These are phyloP conservation scores for Prietella phreatophila DNA, from an alignment of 2,113 vertebrate species.

Conservation along the genomic window DNA sequence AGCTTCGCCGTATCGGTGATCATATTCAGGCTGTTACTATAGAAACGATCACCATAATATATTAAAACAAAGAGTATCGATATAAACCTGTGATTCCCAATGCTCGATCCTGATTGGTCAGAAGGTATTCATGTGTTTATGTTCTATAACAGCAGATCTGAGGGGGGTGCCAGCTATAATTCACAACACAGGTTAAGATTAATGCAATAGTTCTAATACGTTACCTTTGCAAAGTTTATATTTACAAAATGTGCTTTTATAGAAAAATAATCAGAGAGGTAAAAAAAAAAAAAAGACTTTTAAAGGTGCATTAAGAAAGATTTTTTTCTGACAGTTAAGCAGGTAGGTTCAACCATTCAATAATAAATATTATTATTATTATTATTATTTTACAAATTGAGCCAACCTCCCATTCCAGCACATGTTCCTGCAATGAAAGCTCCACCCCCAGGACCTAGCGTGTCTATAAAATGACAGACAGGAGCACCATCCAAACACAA, in stretches of 20 bases:
- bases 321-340: not conserved
- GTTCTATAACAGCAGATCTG: not conserved
- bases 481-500: not conserved
- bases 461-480: not conserved
- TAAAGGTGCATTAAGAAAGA: not conserved
- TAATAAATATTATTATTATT: too few species aligned
- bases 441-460: not conserved
- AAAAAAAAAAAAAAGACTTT: not conserved
- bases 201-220: too few species aligned
- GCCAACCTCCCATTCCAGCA: not conserved
- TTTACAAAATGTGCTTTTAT: too few species aligned
- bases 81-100: not conserved
- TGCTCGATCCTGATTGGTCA: not conserved
- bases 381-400: not conserved
- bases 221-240: too few species aligned
- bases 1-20: not conserved
- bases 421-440: not conserved
- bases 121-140: too few species aligned
- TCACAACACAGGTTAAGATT: too few species aligned
- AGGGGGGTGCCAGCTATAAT: too few species aligned
- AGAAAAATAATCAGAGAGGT: too few species aligned
- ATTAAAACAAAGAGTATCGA: not conserved
- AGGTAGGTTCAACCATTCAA: not conserved
- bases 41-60: not conserved
- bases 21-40: not conserved